A percentile compares a stretch with the other conserved stretches of the same genome.
Evolutionary conservation across 2,113 vertebrate species (phyloP).

Genomic region (Corapipo altera): DNA sequence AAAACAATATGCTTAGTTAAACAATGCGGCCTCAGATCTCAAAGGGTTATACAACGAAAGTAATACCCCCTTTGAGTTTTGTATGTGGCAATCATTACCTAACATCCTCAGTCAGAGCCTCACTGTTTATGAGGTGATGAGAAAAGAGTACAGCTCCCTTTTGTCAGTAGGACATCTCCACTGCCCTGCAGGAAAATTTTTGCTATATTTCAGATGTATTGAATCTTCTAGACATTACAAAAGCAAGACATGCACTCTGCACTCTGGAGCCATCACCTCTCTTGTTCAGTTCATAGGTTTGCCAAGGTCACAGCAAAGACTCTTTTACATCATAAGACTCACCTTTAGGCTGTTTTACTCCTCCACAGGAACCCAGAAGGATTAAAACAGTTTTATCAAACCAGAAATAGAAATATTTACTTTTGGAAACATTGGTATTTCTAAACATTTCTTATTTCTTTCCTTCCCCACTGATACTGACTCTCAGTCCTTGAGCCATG

Average conservation of each 20-base stretch:
- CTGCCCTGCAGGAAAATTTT: background rate
- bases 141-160: constrained; percentile 57
- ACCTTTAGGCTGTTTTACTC: constrained; percentile 38
- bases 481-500: background rate
- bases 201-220: background rate
- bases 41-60: constrained; percentile 42
- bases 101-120: constrained; percentile 41
- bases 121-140: constrained; percentile 62
- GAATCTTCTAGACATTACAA: background rate
- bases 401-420: constrained; percentile 52
- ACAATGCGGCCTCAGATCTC: constrained; percentile 39
- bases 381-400: constrained; percentile 45
- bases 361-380: background rate
- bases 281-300: background rate
- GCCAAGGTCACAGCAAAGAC: constrained; percentile 9
- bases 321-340: background rate
- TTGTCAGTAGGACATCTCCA: constrained; percentile 31
- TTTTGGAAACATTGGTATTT: constrained; percentile 13
- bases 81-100: constrained; percentile 51
- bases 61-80: constrained; percentile 35
- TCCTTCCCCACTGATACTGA: background rate
- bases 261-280: background rate
- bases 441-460: constrained; percentile 37
- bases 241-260: background rate
- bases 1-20: constrained; percentile 50